These are phyloP conservation scores for Drosophila neotestacea DNA, from an alignment of 2,888 invertebrate genomes.

Conservation along the genomic window DNA sequence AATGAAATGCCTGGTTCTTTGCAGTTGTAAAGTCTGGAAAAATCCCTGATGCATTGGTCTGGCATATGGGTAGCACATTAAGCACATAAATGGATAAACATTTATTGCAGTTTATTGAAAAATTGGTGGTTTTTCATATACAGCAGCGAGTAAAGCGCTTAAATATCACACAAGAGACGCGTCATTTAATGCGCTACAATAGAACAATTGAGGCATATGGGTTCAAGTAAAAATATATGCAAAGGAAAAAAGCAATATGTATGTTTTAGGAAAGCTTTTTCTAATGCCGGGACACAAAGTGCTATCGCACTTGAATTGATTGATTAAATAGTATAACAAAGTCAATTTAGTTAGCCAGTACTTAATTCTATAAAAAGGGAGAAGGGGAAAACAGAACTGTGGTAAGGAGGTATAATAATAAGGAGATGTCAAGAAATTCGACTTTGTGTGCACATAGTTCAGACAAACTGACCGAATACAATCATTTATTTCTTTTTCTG, in stretches of 20 bases:
- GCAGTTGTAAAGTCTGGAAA: neutral
- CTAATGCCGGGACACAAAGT: too few relatives aligned
- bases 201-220: constrained; percentile 4
- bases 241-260: too few relatives aligned
- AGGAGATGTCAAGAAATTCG: constrained; percentile 16
- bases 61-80: constrained; percentile 51
- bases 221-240: neutral
- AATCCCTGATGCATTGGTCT: neutral
- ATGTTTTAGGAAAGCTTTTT: too few relatives aligned
- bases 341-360: constrained; percentile 48
- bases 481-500: constrained; percentile 20
- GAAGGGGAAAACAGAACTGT: neutral
- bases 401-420: neutral
- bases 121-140: constrained; percentile 75
- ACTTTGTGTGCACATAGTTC: constrained; percentile 19
- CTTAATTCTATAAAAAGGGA: constrained; percentile 13
- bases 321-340: constrained; percentile 32
- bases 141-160: constrained; percentile 56
- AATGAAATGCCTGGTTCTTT: neutral
- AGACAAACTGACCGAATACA: constrained; percentile 1
- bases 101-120: constrained; percentile 81
- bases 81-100: constrained; percentile 79
- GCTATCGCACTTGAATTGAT: constrained; percentile 22
- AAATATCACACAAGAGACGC: constrained; percentile 69
- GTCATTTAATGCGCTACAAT: constrained; percentile 49